Evolutionary conservation across 2,888 invertebrate species (phyloP), one percentile per base, ranked within the genome.

Genomic region (Drosophila buzzatii): DNA sequence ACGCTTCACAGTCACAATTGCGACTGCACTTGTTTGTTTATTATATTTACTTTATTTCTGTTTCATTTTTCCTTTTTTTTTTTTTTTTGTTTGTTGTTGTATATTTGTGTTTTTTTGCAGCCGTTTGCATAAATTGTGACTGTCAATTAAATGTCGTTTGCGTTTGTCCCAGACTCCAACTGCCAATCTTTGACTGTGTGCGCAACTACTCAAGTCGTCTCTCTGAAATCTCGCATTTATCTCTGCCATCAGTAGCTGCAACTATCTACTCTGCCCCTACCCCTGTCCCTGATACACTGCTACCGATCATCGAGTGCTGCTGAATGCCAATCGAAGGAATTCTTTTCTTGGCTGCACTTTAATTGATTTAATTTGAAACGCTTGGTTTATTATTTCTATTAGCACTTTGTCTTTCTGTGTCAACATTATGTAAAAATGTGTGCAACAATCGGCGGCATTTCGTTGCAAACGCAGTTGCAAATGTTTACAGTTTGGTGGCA

Each of bases 91-190:
- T 23, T 23, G 18, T 18, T 27, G 27, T 41, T 31, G 20, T 35
- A 39, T 10, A 31, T 47, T 31, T 64, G 3, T 31, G 6, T 10
- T 55, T 23, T 23, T 66, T 79, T 82, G 72, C 80, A 76, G 57
- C 76, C 81, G 90, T 85, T 86, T 86, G 90, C 89, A 86, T 90
- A 86, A 86, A 86, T 88, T 88, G 90, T 64, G 73, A 70, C 76
- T 86, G 89, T 86, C 85, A 86, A 86, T 86, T 90, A 88, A 83
- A 76, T 82, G 74, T 73, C 73, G 77, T 77, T 82, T 82, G 75
- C 73, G 68, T 49, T 49, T 60, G 63, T 63, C 61, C 45, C 62
- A 59, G 68, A 64, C 72, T 78, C 31, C 65, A 76, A 81, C 89
- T 84, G 84, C 84, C 89, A 84, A 89, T 82, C 86, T 80, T 55